Percentiles rank a stretch among this genome's conserved stretches.
These are phyloP conservation scores for Myotis brandtii DNA, from an alignment of 2,113 vertebrate species.

Conservation along the genomic window DNA sequence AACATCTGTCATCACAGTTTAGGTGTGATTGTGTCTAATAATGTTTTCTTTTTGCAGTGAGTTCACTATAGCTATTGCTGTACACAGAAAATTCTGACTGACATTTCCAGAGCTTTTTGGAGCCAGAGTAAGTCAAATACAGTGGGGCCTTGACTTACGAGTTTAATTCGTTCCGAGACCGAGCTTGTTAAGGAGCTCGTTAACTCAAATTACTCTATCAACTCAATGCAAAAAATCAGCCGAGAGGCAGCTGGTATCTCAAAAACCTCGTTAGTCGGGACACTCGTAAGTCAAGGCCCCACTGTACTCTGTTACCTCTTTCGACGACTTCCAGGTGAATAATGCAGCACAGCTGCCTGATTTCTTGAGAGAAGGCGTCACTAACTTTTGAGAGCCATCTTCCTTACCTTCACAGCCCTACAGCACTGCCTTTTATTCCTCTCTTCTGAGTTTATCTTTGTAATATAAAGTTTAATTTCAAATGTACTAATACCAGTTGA, in stretches of 20 bases:
- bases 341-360: not conserved
- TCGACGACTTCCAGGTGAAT: not conserved
- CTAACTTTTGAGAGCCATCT: not conserved
- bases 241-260: too few relatives aligned
- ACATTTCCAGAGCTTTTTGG: constrained; percentile 10
- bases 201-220: too few relatives aligned
- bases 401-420: not conserved
- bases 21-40: constrained; percentile 49
- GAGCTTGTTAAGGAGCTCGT: too few relatives aligned
- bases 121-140: not conserved
- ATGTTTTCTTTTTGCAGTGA: constrained; percentile 50
- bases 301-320: not conserved
- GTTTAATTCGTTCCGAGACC: too few relatives aligned
- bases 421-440: not conserved
- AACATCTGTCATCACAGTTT: constrained; percentile 53
- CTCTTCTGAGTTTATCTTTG: not conserved
- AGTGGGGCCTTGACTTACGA: too few relatives aligned
- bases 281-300: too few relatives aligned
- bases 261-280: too few relatives aligned
- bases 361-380: not conserved
- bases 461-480: constrained; percentile 43
- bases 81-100: constrained; percentile 48
- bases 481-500: not conserved
- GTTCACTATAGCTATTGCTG: not conserved
- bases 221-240: too few relatives aligned